Evolutionary conservation across 2,888 invertebrate genomes (phyloP), one percentile per base, ranked within the genome.

Genomic region (Agelastica alni): DNA sequence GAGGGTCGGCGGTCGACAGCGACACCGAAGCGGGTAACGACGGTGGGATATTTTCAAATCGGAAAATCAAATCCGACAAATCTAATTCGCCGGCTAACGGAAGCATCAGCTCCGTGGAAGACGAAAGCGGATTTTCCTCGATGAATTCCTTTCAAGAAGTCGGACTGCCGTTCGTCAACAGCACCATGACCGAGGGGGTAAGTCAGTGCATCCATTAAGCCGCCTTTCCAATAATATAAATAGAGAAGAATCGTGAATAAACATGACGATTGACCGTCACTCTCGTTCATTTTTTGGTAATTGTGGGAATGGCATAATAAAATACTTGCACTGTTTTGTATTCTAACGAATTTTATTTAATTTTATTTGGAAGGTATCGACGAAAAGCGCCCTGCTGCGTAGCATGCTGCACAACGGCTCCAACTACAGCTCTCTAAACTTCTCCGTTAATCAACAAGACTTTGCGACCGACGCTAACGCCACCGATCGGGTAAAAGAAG

Each of bases 61-160:
- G 41, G n/a, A 60, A 59, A 34, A 39, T 28, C n/a, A 60, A 61
- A 31, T 54, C 59, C 4, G 68, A 68, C 20, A 66, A 67, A 28
- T 62, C 65, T 1, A 63, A 42, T 46, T 66, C 66, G 4, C 64
- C 69, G 1, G 61, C 63, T 51, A 72, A 63, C 22, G 69, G 70
- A 5, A 75, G 74, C 55, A 68, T 75, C 9, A 74, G 75, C 60
- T 76, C 77, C 0, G 78, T 79, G 6, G 91, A 91, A 72, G 90
- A 91, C 66, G 91, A 91, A 75, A 91, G 91, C 70, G 91, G 91
- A 18, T 91, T 91, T 75, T 90, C 90, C 9, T 91, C 91, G 5
- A 88, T 91, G 81, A 90, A 85, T 74, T 91, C 91, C 4, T 91
- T 90, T 72, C 89, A 91, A 76, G 91, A 91, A 70, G 84, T 90